phyloP scores from a whole-genome alignment of 2,888 invertebrate genomes.

The Patella pellucida region DNA sequence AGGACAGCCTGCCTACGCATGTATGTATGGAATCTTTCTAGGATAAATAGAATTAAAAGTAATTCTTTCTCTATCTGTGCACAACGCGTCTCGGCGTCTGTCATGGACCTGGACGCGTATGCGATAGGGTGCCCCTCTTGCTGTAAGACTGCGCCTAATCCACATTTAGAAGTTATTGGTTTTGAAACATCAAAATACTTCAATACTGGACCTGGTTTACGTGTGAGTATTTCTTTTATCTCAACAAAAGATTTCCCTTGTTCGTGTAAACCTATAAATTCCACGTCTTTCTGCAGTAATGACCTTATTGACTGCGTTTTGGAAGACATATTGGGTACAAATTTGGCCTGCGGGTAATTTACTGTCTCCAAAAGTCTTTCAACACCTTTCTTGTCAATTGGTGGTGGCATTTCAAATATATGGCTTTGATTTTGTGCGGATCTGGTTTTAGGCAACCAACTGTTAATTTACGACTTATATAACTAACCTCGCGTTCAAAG shows the following conservation, averaged over 20 bases:
- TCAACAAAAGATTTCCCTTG: constrained; percentile 32
- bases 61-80: constrained; percentile 49
- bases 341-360: constrained; percentile 29
- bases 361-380: constrained; percentile 26
- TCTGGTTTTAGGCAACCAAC: constrained; percentile 29
- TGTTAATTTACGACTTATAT: no score
- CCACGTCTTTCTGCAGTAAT: constrained; percentile 11
- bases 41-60: constrained; percentile 36
- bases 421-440: constrained; percentile 31
- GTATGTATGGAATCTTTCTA: constrained; percentile 40
- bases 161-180: constrained; percentile 25
- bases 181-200: constrained; percentile 25
- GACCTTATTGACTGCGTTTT: constrained; percentile 12
- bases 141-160: constrained; percentile 39
- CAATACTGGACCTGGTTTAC: constrained; percentile 24
- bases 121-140: constrained; percentile 40
- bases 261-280: constrained; percentile 23
- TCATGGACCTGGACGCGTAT: constrained; percentile 36
- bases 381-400: constrained; percentile 22
- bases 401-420: constrained; percentile 13
- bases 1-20: not conserved
- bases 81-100: constrained; percentile 35
- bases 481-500: no score
- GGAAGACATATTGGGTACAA: constrained; percentile 27
- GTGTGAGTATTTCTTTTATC: constrained; percentile 29